These are phyloP conservation scores for Eristalis arbustorum DNA, from an alignment of 2,888 invertebrate species.

Conservation along the genomic window DNA sequence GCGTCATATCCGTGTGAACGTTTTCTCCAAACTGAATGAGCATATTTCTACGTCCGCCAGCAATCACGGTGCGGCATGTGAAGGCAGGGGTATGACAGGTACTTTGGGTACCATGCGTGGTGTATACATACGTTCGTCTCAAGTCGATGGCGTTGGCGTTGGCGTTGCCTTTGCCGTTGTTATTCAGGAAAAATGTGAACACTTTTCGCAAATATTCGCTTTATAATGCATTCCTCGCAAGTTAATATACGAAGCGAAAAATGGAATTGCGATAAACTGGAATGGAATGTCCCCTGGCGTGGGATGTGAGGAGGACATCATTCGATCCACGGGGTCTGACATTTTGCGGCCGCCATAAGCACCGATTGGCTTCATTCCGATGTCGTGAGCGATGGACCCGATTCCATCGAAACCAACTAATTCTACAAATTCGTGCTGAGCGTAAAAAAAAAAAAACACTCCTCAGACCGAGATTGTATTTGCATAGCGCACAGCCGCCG, in stretches of 20 bases:
- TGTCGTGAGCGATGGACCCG: no score
- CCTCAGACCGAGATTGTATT: no score
- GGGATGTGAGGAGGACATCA: no score
- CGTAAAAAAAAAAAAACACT: no score
- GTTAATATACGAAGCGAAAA: not conserved
- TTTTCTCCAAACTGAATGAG: slow-evolving; percentile 21
- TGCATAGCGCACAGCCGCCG: no score
- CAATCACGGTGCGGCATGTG: not conserved
- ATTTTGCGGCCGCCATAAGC: no score
- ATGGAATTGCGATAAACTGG: not conserved
- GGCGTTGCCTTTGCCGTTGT: not conserved
- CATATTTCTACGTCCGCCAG: not conserved
- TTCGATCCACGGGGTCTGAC: no score
- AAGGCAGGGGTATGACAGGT: not conserved
- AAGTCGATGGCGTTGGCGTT: no score
- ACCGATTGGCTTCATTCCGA: no score
- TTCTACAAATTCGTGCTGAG: no score
- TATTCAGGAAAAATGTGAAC: not conserved
- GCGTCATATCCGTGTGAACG: slow-evolving; percentile 52
- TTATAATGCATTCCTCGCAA: not conserved
- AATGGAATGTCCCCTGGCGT: not conserved
- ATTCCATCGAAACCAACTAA: no score
- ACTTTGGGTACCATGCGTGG: not conserved
- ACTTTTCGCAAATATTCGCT: not conserved
- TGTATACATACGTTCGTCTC: not conserved